Evolutionary conservation across 2,888 invertebrate genomes (phyloP), one percentile per base, ranked within the genome.

Genomic region (Glaucopsyche alexis): DNA sequence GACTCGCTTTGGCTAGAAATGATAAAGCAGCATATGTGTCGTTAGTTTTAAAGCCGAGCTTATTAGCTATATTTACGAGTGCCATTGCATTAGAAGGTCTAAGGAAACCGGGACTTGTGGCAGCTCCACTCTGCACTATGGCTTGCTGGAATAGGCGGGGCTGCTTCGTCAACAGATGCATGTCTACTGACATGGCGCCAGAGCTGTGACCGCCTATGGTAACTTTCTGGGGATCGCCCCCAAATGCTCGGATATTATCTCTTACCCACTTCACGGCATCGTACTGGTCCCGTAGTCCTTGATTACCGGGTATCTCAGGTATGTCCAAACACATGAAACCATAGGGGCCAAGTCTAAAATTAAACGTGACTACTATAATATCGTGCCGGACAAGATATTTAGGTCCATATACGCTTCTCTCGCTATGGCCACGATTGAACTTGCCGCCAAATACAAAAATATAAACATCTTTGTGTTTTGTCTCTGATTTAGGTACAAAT

Each of bases 311-410:
- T 2, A 80, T 78, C 85, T 86, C 79, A 81, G 86, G 80, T 9
- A 79, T 81, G 16, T 84, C 83, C 19, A 85, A 74, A 74, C 83
- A 83, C 9, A 86, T 77, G 72, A 86, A 79, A 7, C 79, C 79
- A 45, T 75, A 78, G 7, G 73, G 71, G 7, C 78, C 87, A 1
- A 88, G 79, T 73, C 90, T 82, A 74, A 86, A 90, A 76, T 90
- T 90, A 6, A 90, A 74, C 0, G 88, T 88, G 0, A 82, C 80
- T 7, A 80, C 42, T n/a, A 81, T 79, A 6, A 81, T 74, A 52
- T 79, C 77, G 66, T 80, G 71, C 2, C 67, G 49, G 14, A 72
- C 45, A 14, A 71, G 55, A n/a, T 52, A 55, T 71, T 42, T 52
- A 3, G 55, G 71, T 7, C 42, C 52, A 38, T 55, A 47, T 13